Evolutionary conservation across 2,888 invertebrate genomes (phyloP), one percentile per base, ranked within the genome.

Genomic region (Diplolepis rosae): DNA sequence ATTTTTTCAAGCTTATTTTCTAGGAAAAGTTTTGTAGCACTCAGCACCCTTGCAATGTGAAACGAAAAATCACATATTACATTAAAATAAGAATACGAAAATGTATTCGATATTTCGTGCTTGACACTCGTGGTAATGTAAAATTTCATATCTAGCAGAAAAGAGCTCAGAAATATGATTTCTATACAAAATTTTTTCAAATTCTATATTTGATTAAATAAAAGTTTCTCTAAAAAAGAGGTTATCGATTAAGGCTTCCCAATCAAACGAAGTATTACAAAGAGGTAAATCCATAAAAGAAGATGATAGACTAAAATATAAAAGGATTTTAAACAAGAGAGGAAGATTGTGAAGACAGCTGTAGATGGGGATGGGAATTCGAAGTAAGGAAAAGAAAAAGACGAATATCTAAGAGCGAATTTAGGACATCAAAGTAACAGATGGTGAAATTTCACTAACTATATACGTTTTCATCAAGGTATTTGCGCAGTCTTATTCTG

Each of bases 391-490:
- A 52, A 28, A 7, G 7, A 6, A 52, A n/a, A 52, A 52, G 13
- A n/a, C 2, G 15, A 52, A 45, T 45, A 18, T 3, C 5, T 27
- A 52, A 52, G 7, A 52, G 11, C 24, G 50, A 50, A 22, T 56
- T 56, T 22, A 18, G 3, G 13, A 39, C 22, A 61, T 61, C 61
- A 39, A 61, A 61, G 61, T 39, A 39, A 39, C 39, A 22, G 22
- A 39, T 61, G 24, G n/a, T 35, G 24, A 39, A 61, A 61, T 27
- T 30, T n/a, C 27, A n/a, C 35, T 3, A 39, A 24, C 22, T 27
- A n/a, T n/a, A n/a, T n/a, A 1, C 32, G 22, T 56, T 18, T 56
- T 56, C 39, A 61, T 24, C n/a, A 61, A 39, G 61, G n/a, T 22
- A 35, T 61, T 39, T 28, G 50, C 35, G 11, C 13, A 39, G 15